Evolutionary conservation across 1,140 invertebrate genomes (phyloP), one percentile per base, ranked within the genome.

Genomic region (Tetraneura akinire): DNA sequence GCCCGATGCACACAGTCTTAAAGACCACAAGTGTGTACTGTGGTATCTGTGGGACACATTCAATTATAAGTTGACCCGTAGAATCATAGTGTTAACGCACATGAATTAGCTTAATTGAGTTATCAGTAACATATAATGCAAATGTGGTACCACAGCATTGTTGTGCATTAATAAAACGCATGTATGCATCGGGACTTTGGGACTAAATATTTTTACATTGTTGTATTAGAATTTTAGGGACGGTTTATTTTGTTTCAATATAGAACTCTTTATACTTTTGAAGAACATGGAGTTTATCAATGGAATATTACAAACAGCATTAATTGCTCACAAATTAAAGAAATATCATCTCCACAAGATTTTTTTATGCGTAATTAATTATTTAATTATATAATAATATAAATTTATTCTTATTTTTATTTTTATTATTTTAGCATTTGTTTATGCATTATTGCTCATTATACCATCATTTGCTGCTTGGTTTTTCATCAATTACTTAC

Each of bases 211-310:
- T 1, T 49, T 10, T 13, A 68, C 9, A 68, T 68, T 16, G 23
- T 26, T 47, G 1, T 16, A 68, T 16, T 23, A 45, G 6, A 68
- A n/a, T n/a, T n/a, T n/a, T n/a, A n/a, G n/a, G n/a, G n/a, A n/a
- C n/a, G n/a, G n/a, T n/a, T n/a, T 21, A 13, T 13, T 68, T 14
- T 45, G 21, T 68, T 71, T 71, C n/a, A n/a, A 51, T 47, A 45
- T 26, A 78, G 74, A 60, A 81, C 70, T 29, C 4, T 81, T 23
- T 66, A 74, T 47, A 45, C 64, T 23, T 76, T 81, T 60, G 53
- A 74, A 66, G 80, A 81, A 62, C 80, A 81, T 81, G 80, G 80
- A 23, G 42, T 76, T 23, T 81, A 81, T 64, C 29, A 57, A 45
- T 62, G 70, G 80, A 81, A 81, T 45, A 62, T 81, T 76, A 49